phyloP scores from a whole-genome alignment of 2,113 vertebrate genomes.

The Odontesthes bonariensis region DNA sequence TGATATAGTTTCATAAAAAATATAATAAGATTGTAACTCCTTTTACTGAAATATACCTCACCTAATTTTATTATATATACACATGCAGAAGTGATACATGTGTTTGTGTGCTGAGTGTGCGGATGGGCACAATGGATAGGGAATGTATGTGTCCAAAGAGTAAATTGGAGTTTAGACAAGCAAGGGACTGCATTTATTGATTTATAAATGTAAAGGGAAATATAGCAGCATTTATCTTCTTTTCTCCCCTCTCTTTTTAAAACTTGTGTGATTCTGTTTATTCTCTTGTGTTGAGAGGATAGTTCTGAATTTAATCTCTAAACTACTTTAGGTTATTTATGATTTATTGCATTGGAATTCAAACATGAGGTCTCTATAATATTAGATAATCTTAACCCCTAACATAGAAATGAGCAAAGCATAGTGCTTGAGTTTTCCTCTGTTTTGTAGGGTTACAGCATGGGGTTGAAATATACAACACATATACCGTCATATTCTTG shows the following conservation, averaged over 20 bases:
- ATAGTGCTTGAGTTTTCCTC: neutral
- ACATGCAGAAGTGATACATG: conserved; percentile 27
- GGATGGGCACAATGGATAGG: neutral
- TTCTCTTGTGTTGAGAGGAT: neutral
- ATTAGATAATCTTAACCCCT: neutral
- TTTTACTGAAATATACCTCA: conserved; percentile 12
- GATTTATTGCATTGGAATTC: conserved; percentile 10
- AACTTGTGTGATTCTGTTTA: conserved; percentile 6
- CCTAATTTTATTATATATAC: conserved; percentile 39
- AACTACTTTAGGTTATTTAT: neutral
- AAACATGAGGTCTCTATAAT: neutral
- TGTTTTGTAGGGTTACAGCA: neutral
- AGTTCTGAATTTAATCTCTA: neutral
- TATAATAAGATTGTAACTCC: conserved; percentile 20
- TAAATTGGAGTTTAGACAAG: conserved; percentile 22
- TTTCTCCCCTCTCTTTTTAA: neutral
- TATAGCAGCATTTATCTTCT: conserved; percentile 7
- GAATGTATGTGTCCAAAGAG: conserved; percentile 12
- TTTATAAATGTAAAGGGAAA: conserved; percentile 50
- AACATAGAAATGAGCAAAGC: neutral
- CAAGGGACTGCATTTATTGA: conserved; percentile 32
- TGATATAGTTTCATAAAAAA: conserved; percentile 40
- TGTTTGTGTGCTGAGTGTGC: conserved; percentile 5
- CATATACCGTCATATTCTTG: too few species aligned
- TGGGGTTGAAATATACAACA: neutral